These are phyloP conservation scores for Staurois parvus DNA, from an alignment of 2,797 vertebrate genomes.

Conservation along the genomic window DNA sequence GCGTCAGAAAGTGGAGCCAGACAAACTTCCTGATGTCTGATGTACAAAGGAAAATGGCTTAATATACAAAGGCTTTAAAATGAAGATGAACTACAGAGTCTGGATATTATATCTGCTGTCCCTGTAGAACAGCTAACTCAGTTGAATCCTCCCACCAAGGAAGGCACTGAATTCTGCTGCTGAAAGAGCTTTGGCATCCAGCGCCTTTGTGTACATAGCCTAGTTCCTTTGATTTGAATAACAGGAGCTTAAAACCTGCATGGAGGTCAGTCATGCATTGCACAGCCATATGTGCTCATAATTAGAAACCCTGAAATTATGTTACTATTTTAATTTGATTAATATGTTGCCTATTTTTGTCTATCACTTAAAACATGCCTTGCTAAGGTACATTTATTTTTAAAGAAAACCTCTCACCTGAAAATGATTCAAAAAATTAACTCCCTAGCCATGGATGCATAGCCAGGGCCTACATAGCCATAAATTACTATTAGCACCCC, in stretches of 20 bases:
- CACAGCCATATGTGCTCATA: background rate
- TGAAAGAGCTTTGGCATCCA: no score
- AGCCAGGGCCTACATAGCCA: background rate
- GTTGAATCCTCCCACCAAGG: no score
- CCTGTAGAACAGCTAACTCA: background rate
- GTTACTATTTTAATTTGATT: background rate
- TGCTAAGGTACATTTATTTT: background rate
- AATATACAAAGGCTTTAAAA: background rate
- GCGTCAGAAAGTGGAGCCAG: background rate
- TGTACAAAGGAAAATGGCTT: no score
- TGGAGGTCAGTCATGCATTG: slow-evolving; percentile 42
- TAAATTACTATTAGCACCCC: background rate
- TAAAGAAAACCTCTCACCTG: no score
- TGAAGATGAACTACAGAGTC: background rate
- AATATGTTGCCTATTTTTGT: background rate
- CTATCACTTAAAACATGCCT: background rate
- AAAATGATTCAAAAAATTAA: background rate
- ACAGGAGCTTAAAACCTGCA: background rate
- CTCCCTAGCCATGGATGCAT: background rate
- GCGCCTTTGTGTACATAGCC: background rate
- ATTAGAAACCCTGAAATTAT: background rate
- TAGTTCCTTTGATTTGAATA: background rate
- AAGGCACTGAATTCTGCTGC: no score
- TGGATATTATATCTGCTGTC: background rate
- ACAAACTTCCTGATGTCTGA: background rate